Evolutionary conservation across 1,140 invertebrate genomes (phyloP).

Genomic region (Ooceraea biroi): DNA sequence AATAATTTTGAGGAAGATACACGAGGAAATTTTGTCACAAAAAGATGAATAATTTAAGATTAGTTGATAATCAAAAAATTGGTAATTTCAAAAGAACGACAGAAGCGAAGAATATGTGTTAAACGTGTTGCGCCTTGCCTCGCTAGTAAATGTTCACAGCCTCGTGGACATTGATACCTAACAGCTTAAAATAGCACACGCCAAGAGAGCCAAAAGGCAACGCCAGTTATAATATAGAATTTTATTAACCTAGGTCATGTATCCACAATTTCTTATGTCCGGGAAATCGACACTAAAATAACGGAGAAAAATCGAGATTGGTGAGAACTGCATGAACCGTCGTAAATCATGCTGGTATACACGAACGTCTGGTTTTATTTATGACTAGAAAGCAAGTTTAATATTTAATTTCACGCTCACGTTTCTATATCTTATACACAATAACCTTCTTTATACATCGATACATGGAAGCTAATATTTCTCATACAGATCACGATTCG

Average conservation of each 20-base stretch:
- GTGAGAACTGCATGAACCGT: not conserved
- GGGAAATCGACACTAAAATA: not conserved
- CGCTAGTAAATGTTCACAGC: not conserved
- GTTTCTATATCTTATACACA: not conserved
- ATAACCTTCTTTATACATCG: not conserved
- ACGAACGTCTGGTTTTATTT: not conserved
- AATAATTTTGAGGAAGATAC: not conserved
- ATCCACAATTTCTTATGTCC: not conserved
- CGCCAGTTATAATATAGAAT: not conserved
- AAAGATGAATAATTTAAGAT: not conserved
- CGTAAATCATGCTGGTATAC: not conserved
- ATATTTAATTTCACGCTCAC: not conserved
- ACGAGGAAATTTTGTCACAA: not conserved
- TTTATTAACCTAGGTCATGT: slow-evolving; percentile 18
- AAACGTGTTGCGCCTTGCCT: not conserved
- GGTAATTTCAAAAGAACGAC: too few relatives aligned
- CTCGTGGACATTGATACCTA: not conserved
- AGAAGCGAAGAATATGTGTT: too few relatives aligned
- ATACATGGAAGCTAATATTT: not conserved
- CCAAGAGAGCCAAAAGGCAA: not conserved
- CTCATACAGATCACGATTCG: not conserved
- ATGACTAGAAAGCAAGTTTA: not conserved
- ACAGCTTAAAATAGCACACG: not conserved
- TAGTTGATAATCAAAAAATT: too few relatives aligned
- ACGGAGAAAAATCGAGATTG: not conserved